A percentile compares a stretch with the other conserved stretches of the same genome.
phyloP scores from a whole-genome alignment of 2,888 invertebrate genomes.

The Apomyelois bistriatella region DNA sequence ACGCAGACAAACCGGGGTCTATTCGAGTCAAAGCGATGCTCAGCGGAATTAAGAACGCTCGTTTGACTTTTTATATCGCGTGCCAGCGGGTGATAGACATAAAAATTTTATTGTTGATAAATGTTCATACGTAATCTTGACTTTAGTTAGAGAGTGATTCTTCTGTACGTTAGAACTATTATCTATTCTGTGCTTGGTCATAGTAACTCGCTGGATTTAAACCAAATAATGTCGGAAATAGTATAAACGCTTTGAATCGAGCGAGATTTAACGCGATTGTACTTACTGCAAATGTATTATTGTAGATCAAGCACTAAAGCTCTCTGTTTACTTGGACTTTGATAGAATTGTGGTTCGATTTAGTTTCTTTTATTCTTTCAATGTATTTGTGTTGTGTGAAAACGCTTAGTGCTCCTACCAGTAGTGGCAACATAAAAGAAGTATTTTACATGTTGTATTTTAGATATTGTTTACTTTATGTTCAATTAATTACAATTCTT shows the following conservation, averaged over 20 bases:
- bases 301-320: not conserved
- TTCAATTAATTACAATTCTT: no score
- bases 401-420: not conserved
- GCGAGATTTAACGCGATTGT: slow-evolving; percentile 2
- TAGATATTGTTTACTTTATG: no score
- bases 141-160: not conserved
- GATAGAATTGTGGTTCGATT: not conserved
- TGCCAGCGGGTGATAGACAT: no score
- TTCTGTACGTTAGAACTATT: not conserved
- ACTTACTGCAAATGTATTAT: not conserved
- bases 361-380: not conserved
- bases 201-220: not conserved
- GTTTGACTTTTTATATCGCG: no score
- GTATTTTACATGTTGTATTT: no score
- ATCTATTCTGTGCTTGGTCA: not conserved
- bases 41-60: no score
- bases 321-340: not conserved
- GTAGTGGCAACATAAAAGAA: not conserved
- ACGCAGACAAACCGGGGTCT: no score
- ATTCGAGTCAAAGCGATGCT: no score
- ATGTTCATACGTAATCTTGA: no score
- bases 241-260: not conserved
- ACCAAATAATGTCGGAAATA: slow-evolving; percentile 12
- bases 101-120: no score
- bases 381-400: not conserved